Percentiles rank a stretch among this genome's conserved stretches.
Conservation (phyloP, 2,113 vertebrate genomes). For the Otolemur garnettii region DNA sequence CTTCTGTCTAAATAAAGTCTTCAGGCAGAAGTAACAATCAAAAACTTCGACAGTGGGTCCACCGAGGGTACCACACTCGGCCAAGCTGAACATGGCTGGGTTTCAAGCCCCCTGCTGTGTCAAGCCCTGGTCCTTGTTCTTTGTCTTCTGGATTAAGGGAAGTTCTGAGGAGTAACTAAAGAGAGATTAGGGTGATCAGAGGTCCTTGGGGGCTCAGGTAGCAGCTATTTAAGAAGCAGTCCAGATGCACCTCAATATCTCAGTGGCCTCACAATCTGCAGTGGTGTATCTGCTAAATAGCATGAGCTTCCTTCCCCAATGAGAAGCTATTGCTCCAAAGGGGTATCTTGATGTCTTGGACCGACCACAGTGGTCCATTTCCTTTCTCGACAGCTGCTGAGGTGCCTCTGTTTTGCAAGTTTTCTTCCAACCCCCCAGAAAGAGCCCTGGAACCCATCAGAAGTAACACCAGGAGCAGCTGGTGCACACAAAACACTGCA, state of each 20-base stretch:
- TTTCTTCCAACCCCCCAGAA: slow-evolving; percentile 59
- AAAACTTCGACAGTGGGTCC: background rate
- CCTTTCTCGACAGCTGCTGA: background rate
- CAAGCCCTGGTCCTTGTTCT: background rate
- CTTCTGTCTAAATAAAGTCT: slow-evolving; percentile 6
- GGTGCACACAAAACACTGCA: slow-evolving; percentile 54
- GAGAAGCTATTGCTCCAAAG: background rate
- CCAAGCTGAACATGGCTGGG: background rate
- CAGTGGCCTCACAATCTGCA: background rate
- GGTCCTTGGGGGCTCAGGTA: background rate
- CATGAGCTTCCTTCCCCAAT: background rate
- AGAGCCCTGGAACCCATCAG: slow-evolving; percentile 41
- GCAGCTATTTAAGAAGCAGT: background rate
- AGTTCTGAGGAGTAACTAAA: background rate
- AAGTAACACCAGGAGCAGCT: slow-evolving; percentile 39
- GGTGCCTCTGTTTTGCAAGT: background rate
- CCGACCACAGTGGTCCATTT: background rate
- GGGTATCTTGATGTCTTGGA: background rate
- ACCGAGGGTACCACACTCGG: background rate
- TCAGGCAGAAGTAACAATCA: background rate
- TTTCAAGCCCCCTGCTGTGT: background rate
- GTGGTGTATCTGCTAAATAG: background rate
- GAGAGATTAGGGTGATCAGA: background rate
- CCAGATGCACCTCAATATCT: background rate
- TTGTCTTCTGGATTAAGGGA: background rate